Evolutionary conservation across 2,888 invertebrate species (phyloP), one percentile per base, ranked within the genome.

Genomic region (Drosophila kuntzei): DNA sequence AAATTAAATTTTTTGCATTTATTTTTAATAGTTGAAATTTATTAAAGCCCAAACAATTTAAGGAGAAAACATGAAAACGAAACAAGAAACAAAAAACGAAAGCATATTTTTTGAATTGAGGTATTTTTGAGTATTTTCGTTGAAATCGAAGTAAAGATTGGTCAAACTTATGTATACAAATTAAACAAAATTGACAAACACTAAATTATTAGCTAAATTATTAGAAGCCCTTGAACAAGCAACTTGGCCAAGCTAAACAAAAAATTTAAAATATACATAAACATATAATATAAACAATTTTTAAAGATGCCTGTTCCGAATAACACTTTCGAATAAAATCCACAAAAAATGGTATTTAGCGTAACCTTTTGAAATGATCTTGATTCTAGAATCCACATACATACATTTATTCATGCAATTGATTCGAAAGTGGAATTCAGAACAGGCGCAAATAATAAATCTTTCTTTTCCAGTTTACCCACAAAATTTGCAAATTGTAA

Each of bases 1-100:
- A 71, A 71, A 85, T 71, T 61, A 72, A 80, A 81, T 72, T 71
- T 66, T 70, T 67, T 65, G 65, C 64, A 85, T 81, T 80, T 71
- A 71, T 67, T 68, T 61, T 78, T 74, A 78, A 74, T 79, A 79
- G 79, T 65, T 80, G 25, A 79, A 79, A 83, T 79, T 79, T 83
- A 71, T 78, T 34, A 65, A 75, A 57, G 44, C 22, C 69, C 69
- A 41, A 61, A 29, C 65, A 49, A 18, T 41, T 32, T 37, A 32
- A 29, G 37, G 39, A 29, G n/a, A 22, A 57, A 47, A 39, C 14
- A 41, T 14, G 46, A 50, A n/a, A 37, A 27, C 7, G 16, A 41
- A 11, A 16, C 27, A 22, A 49, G 41, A 7, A 14, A 16, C 36
- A 20, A 62, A 57, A 57, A 59, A 29, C 29, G 16, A 18, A 61